These are phyloP conservation scores for Sinella curviseta DNA, from an alignment of 1,140 invertebrate species.

Conservation along the genomic window DNA sequence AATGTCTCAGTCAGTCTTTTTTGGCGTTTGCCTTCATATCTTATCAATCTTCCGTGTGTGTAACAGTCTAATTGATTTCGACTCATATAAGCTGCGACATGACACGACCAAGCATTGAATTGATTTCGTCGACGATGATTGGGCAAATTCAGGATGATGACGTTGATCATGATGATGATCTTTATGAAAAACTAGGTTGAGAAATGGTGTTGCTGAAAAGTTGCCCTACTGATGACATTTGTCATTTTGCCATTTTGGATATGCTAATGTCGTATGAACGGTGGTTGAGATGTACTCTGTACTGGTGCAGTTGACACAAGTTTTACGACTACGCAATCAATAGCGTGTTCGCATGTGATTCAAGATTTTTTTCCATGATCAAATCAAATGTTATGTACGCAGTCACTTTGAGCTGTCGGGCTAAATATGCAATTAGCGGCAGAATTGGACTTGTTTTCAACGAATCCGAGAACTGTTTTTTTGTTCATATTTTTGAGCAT, in stretches of 20 bases:
- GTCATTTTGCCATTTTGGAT: neutral
- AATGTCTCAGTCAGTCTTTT: neutral
- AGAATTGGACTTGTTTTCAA: too few relatives aligned
- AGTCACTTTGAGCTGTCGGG: too few relatives aligned
- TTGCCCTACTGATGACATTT: neutral
- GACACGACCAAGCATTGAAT: neutral
- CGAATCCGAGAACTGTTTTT: too few relatives aligned
- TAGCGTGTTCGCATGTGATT: too few relatives aligned
- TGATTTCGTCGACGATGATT: neutral
- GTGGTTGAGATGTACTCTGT: neutral
- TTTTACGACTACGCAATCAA: too few relatives aligned
- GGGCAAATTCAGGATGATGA: neutral
- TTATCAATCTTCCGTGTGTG: too few relatives aligned
- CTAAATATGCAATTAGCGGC: too few relatives aligned
- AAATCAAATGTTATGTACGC: too few relatives aligned
- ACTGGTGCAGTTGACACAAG: too few relatives aligned
- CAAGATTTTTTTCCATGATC: too few relatives aligned
- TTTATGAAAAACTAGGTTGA: neutral
- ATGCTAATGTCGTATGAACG: neutral
- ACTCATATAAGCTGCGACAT: neutral
- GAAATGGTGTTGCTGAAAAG: neutral
- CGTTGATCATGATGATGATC: neutral
- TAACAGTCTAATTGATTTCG: neutral
- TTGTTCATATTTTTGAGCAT: too few relatives aligned
- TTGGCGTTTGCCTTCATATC: too few relatives aligned